Conservation (phyloP, 2,888 invertebrate species). For the Drosophila glabriapex region DNA sequence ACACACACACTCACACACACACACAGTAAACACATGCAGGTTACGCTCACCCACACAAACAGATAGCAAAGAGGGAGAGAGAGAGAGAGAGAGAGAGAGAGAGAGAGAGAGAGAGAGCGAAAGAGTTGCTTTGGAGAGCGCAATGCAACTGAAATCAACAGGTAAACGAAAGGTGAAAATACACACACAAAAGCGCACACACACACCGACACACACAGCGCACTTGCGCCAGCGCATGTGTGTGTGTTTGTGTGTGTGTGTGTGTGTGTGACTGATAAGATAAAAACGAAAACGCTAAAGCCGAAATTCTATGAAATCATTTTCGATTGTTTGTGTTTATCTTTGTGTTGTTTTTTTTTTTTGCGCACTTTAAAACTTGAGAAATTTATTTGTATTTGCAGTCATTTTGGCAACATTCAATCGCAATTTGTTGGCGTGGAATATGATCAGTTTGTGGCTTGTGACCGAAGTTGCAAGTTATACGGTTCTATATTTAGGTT, state of each 20-base stretch:
- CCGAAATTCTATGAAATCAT: slow-evolving; percentile 29
- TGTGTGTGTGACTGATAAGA: slow-evolving; percentile 49
- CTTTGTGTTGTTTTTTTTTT: background rate
- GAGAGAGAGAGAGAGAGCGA: background rate
- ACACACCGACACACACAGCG: background rate
- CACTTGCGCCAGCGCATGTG: slow-evolving; percentile 1
- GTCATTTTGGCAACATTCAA: slow-evolving; percentile 30
- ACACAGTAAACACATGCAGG: slow-evolving; percentile 31
- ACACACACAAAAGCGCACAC: slow-evolving; percentile 2
- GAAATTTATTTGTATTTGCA: slow-evolving; percentile 16
- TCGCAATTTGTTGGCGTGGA: slow-evolving; percentile 9
- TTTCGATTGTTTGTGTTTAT: slow-evolving; percentile 7
- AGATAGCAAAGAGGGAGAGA: slow-evolving; percentile 1
- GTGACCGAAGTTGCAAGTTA: slow-evolving; percentile 24
- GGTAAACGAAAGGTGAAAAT: slow-evolving; percentile 72
- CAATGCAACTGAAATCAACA: slow-evolving; percentile 61
- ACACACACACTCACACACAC: slow-evolving; percentile 30
- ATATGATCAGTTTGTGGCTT: slow-evolving; percentile 11
- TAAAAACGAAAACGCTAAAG: slow-evolving; percentile 52
- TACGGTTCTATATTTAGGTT: slow-evolving; percentile 83
- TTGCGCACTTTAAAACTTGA: slow-evolving; percentile 2
- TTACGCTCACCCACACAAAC: slow-evolving; percentile 23
- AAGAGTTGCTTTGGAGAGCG: slow-evolving; percentile 26
- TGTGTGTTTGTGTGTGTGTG: slow-evolving; percentile 4
- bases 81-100: background rate